Evolutionary conservation across 2,888 invertebrate species (phyloP), one percentile per base, ranked within the genome.

Genomic region (Caenorhabditis auriculariae): DNA sequence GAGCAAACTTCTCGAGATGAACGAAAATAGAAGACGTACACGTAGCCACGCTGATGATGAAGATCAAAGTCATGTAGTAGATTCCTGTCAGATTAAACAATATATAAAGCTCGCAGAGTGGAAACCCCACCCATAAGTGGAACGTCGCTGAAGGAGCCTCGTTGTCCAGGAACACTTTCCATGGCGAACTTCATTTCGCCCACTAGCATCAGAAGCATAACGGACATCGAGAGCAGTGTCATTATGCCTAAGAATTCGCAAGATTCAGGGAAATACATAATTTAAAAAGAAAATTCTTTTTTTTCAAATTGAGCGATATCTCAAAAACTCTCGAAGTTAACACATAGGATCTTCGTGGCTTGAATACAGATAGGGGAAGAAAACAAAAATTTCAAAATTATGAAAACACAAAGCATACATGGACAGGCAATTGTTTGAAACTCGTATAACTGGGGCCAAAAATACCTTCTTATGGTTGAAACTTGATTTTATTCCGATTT

Each of bases 121-220:
- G n/a, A n/a, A 49, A n/a, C 19, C 64, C 58, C 67, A 84, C 85
- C 85, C 60, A 85, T 81, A 3, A 85, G 75, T 3, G 85, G 85
- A 37, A 85, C 81, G 47, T 83, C 83, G 47, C 83, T 83, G 29
- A 84, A 85, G 2, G 84, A 84, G 2, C 81, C 81, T 9, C 80
- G 51, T 42, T 80, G 76, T 21, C 81, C 81, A 1, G 78, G 75
- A 1, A 77, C 76, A 45, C 73, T 72, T 47, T 77, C 73, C 72
- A 81, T 60, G 15, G 78, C 76, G 48, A 81, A 81, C 47, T 85
- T 85, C 50, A 85, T 85, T 60, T 83, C 84, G 66, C 85, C 84
- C 4, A 85, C 84, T 5, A 85, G 82, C 68, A 85, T 78, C 81
- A 85, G 82, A 62, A 85, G 74, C 75, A 85, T 84, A 29, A 85